A percentile compares a stretch with the other conserved stretches of the same genome.
Evolutionary conservation across 2,888 invertebrate species (phyloP).

Genomic region (Leptopilina syphax): DNA sequence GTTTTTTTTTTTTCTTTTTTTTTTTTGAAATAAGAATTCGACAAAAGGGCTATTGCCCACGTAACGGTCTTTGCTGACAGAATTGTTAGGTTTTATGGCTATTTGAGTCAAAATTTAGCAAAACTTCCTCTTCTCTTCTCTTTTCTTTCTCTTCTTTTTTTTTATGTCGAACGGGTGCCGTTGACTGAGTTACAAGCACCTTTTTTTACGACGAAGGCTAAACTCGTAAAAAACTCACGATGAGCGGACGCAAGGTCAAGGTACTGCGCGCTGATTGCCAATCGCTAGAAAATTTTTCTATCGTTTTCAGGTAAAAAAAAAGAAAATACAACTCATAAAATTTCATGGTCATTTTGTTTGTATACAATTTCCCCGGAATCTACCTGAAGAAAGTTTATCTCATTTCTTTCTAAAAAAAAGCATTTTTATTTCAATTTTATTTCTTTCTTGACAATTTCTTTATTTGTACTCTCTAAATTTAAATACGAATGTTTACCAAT

Average conservation of each 20-base stretch:
- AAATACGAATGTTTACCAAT: too few relatives aligned
- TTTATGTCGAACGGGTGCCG: slow-evolving; percentile 69
- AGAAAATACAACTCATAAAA: slow-evolving; percentile 34
- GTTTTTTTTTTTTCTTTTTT: too few relatives aligned
- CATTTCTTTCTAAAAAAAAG: background rate
- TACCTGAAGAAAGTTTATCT: background rate
- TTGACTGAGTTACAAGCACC: slow-evolving; percentile 66
- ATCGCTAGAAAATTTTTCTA: slow-evolving; percentile 42
- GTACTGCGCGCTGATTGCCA: slow-evolving; percentile 49
- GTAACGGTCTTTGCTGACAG: slow-evolving; percentile 64
- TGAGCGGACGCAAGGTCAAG: slow-evolving; percentile 66
- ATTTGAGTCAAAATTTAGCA: slow-evolving; percentile 48
- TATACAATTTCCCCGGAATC: background rate
- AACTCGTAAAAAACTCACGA: slow-evolving; percentile 64
- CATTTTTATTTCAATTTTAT: background rate
- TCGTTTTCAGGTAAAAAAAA: slow-evolving; percentile 37
- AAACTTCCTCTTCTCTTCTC: slow-evolving; percentile 1
- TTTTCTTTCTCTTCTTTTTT: slow-evolving; percentile 50
- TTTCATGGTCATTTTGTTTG: background rate
- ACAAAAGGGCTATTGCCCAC: slow-evolving; percentile 59
- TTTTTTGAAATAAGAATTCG: slow-evolving; percentile 53
- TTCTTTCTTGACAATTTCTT: too few relatives aligned
- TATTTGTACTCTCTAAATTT: too few relatives aligned
- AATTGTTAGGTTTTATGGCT: slow-evolving; percentile 55
- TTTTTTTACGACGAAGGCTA: slow-evolving; percentile 68